Evolutionary conservation across 2,113 vertebrate genomes (phyloP).

Genomic region (Vidua chalybeata): DNA sequence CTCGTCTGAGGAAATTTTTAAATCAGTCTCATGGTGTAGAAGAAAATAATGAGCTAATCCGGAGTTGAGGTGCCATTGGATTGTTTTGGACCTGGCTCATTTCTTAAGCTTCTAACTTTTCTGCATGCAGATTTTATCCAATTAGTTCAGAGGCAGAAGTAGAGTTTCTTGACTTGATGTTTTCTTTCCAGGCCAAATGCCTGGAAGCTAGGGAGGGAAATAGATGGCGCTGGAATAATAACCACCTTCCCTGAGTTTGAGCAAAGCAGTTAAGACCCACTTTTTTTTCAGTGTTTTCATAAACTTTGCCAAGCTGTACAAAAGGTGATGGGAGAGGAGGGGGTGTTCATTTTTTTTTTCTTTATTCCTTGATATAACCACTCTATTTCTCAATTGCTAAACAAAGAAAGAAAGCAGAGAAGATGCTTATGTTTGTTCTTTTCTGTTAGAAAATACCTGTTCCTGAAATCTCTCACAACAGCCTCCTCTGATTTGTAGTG

Average conservation of each 20-base stretch:
- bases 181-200: slow-evolving; percentile 59
- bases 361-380: not conserved
- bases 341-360: not conserved
- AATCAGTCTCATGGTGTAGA: slow-evolving; percentile 21
- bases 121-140: slow-evolving; percentile 48
- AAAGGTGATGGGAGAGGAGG: not conserved
- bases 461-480: not conserved
- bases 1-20: slow-evolving; percentile 13
- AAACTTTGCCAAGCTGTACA: slow-evolving; percentile 4
- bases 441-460: not conserved
- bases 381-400: not conserved
- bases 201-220: slow-evolving; percentile 55
- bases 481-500: not conserved
- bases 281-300: slow-evolving; percentile 21
- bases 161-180: slow-evolving; percentile 42
- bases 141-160: not conserved
- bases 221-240: slow-evolving; percentile 48
- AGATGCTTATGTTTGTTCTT: not conserved
- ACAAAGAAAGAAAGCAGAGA: not conserved
- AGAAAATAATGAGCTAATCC: slow-evolving; percentile 54
- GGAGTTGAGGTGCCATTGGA: not conserved
- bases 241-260: slow-evolving; percentile 11
- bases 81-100: not conserved
- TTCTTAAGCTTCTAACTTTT: slow-evolving; percentile 34
- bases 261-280: slow-evolving; percentile 11